Conservation (phyloP, 2,888 invertebrate genomes). For the Corythucha ciliata region DNA sequence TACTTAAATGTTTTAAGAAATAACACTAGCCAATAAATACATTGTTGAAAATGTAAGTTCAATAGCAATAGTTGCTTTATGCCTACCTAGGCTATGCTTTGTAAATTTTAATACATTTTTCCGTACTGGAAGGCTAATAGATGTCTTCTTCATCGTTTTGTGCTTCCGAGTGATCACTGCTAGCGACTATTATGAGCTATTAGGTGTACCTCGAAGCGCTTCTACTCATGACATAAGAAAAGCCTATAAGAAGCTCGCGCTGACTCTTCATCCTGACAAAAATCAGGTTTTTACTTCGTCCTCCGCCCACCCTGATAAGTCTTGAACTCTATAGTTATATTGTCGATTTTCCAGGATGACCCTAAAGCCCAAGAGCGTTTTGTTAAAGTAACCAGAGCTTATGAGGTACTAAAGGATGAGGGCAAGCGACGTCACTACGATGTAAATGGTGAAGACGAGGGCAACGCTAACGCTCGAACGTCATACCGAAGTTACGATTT, state of each 20-base stretch:
- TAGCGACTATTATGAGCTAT: constrained; percentile 54
- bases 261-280: constrained; percentile 68
- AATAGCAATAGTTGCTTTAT: too few relatives aligned
- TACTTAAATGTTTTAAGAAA: too few relatives aligned
- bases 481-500: constrained; percentile 72
- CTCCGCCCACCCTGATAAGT: background rate
- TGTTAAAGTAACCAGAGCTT: constrained; percentile 68
- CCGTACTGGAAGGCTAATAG: too few relatives aligned
- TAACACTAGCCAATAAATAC: too few relatives aligned
- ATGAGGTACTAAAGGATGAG: constrained; percentile 77
- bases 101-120: too few relatives aligned
- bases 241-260: constrained; percentile 68
- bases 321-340: too few relatives aligned
- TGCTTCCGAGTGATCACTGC: constrained; percentile 4
- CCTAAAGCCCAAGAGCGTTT: constrained; percentile 65
- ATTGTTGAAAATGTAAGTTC: too few relatives aligned
- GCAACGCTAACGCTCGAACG: constrained; percentile 47
- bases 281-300: constrained; percentile 44
- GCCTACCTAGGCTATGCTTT: too few relatives aligned
- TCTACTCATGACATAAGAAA: constrained; percentile 60
- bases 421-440: constrained; percentile 70
- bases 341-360: constrained; percentile 51
- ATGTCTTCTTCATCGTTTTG: too few relatives aligned
- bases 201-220: constrained; percentile 57
- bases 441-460: constrained; percentile 61